phyloP scores from a whole-genome alignment of 2,797 vertebrate genomes.

The Mallotus villosus region DNA sequence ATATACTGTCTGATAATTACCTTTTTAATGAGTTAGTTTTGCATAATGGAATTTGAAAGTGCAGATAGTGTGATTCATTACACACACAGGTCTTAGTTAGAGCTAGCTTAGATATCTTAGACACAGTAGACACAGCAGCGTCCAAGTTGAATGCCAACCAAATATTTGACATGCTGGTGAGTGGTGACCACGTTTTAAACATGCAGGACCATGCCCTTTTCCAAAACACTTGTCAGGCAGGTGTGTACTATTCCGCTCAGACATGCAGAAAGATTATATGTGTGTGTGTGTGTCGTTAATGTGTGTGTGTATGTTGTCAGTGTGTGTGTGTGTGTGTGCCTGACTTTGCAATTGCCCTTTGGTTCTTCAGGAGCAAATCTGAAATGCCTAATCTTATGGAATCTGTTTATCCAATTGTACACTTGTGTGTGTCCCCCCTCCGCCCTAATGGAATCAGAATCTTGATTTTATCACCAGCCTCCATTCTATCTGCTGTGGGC shows the following conservation, averaged over 20 bases:
- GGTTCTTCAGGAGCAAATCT: not conserved
- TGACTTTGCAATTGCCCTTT: not conserved
- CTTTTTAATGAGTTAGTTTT: slow-evolving; percentile 17
- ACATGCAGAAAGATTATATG: not conserved
- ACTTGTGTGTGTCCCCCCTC: not conserved
- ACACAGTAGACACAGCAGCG: too few relatives aligned
- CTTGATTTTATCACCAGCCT: not conserved
- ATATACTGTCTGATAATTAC: slow-evolving; percentile 32
- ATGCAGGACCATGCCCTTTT: too few relatives aligned
- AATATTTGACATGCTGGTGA: too few relatives aligned
- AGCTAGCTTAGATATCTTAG: too few relatives aligned
- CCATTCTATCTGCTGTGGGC: not conserved
- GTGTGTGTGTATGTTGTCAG: not conserved
- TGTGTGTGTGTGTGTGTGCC: not conserved
- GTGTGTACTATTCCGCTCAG: not conserved
- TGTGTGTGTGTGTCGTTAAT: not conserved
- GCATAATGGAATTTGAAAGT: too few relatives aligned
- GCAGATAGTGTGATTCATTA: too few relatives aligned
- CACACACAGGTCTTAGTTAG: too few relatives aligned
- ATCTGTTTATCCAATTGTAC: too few relatives aligned
- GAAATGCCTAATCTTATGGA: not conserved
- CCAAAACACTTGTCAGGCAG: too few relatives aligned
- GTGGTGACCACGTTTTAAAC: too few relatives aligned
- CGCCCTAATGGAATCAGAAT: not conserved
- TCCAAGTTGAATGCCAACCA: too few relatives aligned